phyloP scores from a whole-genome alignment of 2,888 invertebrate species.

The Netelia melanura region DNA sequence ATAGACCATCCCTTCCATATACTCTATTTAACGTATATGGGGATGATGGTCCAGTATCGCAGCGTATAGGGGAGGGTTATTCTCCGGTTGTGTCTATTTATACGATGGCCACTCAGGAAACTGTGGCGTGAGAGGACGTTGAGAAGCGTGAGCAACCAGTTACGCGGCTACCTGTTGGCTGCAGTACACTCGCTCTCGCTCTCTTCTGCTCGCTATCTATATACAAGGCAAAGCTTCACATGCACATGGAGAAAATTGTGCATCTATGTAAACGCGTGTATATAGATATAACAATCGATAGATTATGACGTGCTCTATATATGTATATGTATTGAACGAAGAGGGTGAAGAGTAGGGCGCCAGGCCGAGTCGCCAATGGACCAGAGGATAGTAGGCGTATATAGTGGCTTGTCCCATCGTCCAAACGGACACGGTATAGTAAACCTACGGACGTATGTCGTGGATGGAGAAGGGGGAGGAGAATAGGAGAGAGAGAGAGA shows the following conservation, averaged over 20 bases:
- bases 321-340: conserved; percentile 19
- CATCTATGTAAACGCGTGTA: background rate
- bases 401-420: conserved; percentile 50
- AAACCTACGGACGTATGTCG: conserved; percentile 7
- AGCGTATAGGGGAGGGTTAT: conserved; percentile 68
- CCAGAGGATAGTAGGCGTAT: conserved; percentile 25
- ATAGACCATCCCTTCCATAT: conserved; percentile 15
- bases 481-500: background rate
- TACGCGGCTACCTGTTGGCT: conserved; percentile 67
- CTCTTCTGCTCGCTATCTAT: conserved; percentile 33
- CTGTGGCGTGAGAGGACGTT: conserved; percentile 37
- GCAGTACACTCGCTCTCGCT: conserved; percentile 11
- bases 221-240: conserved; percentile 13
- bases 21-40: conserved; percentile 5
- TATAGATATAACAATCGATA: conserved; percentile 7
- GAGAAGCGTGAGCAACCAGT: conserved; percentile 53
- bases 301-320: conserved; percentile 30
- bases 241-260: background rate
- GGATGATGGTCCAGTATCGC: conserved; percentile 72
- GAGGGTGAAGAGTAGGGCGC: conserved; percentile 12
- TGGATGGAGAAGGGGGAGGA: background rate
- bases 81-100: conserved; percentile 82
- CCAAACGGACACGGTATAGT: conserved; percentile 34
- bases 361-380: conserved; percentile 35
- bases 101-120: conserved; percentile 71